Evolutionary conservation across 92 coral and sea anemone genomes (phyloP), one percentile per base, ranked within the genome.

Genomic region (Micromussa lordhowensis): DNA sequence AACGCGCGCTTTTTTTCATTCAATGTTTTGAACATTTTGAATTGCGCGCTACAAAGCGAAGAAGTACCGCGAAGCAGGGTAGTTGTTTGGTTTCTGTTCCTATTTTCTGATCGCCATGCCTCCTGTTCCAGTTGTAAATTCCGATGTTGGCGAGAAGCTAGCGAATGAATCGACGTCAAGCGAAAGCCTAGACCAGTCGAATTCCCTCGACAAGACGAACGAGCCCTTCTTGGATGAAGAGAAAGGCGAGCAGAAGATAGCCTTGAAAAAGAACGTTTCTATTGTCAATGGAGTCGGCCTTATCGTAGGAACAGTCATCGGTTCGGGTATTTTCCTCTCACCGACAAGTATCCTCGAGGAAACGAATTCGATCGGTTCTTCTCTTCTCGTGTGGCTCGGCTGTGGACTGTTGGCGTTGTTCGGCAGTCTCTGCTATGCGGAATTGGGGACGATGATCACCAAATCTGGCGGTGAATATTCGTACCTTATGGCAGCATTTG

Each of bases 401-500:
- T 97, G 99, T 72, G 99, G 99, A 1, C 48, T 94, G 14, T 38
- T 97, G 22, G 99, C 98, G 13, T 91, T 97, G 85, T 96, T 96
- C 40, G 99, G 99, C 17, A 93, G 97, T 38, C 87, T 97, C 66
- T 93, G 97, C n/a, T 97, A 97, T 83, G 97, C 98, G 18, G 99
- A 97, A 72, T 75, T 97, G 75, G 99, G 99, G 44, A 95, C 99
- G 24, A 82, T 87, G 78, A 90, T 97, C 53, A 89, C 92, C 55
- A 93, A 90, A 59, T 97, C 99, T 69, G 99, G 99, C 26, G 98
- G 97, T 30, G 99, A 97, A 88, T 97, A 97, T 82, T 94, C 98
- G 35, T 97, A 97, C 84, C 91, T 97, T 9, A 92, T 85, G 86
- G 98, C 89, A 59, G 96, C 98, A 0, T 95, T 95, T 91, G 99